phyloP scores from a whole-genome alignment of 1,140 invertebrate species.

The Drosophila kanapiae region DNA sequence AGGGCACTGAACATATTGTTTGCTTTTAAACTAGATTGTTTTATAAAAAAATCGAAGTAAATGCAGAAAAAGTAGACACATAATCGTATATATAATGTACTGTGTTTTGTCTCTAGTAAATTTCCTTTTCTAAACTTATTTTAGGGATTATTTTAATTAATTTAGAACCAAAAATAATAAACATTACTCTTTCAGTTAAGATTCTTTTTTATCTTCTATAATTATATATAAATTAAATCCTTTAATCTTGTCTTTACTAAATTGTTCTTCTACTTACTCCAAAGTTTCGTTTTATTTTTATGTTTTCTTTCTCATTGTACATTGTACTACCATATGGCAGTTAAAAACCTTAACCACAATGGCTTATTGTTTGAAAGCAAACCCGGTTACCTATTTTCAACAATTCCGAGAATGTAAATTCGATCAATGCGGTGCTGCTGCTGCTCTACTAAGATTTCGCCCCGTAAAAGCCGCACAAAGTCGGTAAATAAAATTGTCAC shows the following conservation, averaged over 20 bases:
- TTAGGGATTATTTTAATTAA: too few relatives aligned
- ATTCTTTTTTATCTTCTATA: background rate
- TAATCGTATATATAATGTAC: too few relatives aligned
- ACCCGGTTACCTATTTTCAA: slow-evolving; percentile 28
- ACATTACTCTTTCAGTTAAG: too few relatives aligned
- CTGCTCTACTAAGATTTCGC: slow-evolving; percentile 34
- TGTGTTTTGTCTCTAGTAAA: too few relatives aligned
- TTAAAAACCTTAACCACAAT: slow-evolving; percentile 26
- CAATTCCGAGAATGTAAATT: slow-evolving; percentile 40
- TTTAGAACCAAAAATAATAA: too few relatives aligned
- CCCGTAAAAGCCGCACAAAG: slow-evolving; percentile 17
- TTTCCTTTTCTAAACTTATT: too few relatives aligned
- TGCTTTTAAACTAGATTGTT: background rate
- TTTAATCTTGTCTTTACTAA: accelerated
- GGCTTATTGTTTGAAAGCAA: slow-evolving; percentile 31
- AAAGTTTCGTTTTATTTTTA: slow-evolving; percentile 5
- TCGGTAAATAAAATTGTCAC: slow-evolving; percentile 47
- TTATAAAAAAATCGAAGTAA: background rate
- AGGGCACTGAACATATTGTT: background rate
- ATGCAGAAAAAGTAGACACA: too few relatives aligned
- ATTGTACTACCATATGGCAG: slow-evolving; percentile 18
- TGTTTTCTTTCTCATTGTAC: slow-evolving; percentile 7
- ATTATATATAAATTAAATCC: background rate
- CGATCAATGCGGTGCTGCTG: slow-evolving; percentile 17
- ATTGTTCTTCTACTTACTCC: background rate